A percentile compares a stretch with the other conserved stretches of the same genome.
phyloP scores from a whole-genome alignment of 2,888 invertebrate genomes.

The Drosophila mimetica region DNA sequence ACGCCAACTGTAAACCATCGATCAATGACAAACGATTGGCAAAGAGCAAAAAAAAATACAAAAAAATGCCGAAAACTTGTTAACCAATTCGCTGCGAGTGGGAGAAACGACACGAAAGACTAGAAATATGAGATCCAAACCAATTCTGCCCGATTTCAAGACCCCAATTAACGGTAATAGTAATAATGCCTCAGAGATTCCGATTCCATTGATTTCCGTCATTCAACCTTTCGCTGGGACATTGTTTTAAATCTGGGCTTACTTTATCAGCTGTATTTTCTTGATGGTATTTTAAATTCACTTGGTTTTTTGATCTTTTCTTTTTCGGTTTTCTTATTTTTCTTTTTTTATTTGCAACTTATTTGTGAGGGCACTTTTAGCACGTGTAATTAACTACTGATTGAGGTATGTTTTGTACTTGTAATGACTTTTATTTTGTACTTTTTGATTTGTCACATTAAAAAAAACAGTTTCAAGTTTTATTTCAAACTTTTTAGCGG shows the following conservation, averaged over 20 bases:
- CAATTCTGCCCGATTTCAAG: constrained; percentile 7
- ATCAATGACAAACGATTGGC: constrained; percentile 29
- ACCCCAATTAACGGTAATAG: neutral
- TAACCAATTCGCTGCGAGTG: constrained; percentile 15
- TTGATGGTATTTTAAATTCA: constrained; percentile 7
- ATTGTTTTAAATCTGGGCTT: constrained; percentile 30
- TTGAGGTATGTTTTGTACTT: constrained; percentile 12
- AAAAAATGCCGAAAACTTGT: constrained; percentile 31
- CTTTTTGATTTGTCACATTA: constrained; percentile 49
- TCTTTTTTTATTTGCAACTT: neutral
- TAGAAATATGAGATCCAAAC: constrained; percentile 23
- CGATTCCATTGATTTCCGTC: constrained; percentile 67
- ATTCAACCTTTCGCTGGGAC: constrained; percentile 35
- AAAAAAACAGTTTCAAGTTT: constrained; percentile 45
- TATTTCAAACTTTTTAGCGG: constrained; percentile 17
- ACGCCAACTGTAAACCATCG: constrained; percentile 23
- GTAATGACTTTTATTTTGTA: constrained; percentile 25
- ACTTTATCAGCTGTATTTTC: constrained; percentile 41
- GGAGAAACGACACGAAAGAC: constrained; percentile 26
- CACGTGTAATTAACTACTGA: constrained; percentile 18
- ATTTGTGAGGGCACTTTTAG: constrained; percentile 25
- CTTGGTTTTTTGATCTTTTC: constrained; percentile 2
- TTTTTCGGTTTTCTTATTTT: neutral
- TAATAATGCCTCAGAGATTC: constrained; percentile 9
- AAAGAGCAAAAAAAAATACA: constrained; percentile 1